Base-by-base conservation (phyloP, 2,888 invertebrate species). In the Lacanobia oleracea region DNA sequence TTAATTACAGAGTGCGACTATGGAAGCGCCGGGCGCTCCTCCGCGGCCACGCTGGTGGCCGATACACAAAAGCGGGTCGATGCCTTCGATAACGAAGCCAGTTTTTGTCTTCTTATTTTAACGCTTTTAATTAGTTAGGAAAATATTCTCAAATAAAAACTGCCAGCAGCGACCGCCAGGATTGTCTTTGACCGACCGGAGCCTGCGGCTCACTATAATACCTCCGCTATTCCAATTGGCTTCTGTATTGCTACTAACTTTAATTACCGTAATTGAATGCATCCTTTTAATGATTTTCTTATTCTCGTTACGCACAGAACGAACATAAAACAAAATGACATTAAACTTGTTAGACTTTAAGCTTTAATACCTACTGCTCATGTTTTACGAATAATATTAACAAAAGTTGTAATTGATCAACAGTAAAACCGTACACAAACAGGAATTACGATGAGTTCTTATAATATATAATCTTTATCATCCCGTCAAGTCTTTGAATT, bases 91-190 rank as follows among this genome's bases (percentile, higher is more conserved):
- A 96, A 95, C 94, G 94, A 94, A 93, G 90, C 92, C 88, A 90
- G 92, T 93, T 94, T 94, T 94, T 92, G 93, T 95, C 93, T 93
- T 95, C 94, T 94, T 95, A 95, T 95, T 96, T 95, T 91, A 92
- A 95, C 95, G 94, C 94, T 94, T 95, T 96, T 96, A 96, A 96
- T 95, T 95, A 95, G 95, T 95, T 95, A 95, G 95, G 95, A 95
- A 96, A 96, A 95, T 95, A 95, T 95, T 94, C 93, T 95, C 94
- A 94, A 95, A 94, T 93, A 94, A 94, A 94, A 94, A 92, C 90
- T 89, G 93, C 94, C 93, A 90, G 88, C 88, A 89, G 93, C 92
- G 85, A 86, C 86, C 89, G 88, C 89, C 89, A 88, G 88, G 90
- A 93, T 93, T 94, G 94, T 94, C 94, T 94, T 91, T 93, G 93